Evolutionary conservation across 2,797 vertebrate genomes (phyloP), one percentile per base, ranked within the genome.

Genomic region (Siniperca obscura): DNA sequence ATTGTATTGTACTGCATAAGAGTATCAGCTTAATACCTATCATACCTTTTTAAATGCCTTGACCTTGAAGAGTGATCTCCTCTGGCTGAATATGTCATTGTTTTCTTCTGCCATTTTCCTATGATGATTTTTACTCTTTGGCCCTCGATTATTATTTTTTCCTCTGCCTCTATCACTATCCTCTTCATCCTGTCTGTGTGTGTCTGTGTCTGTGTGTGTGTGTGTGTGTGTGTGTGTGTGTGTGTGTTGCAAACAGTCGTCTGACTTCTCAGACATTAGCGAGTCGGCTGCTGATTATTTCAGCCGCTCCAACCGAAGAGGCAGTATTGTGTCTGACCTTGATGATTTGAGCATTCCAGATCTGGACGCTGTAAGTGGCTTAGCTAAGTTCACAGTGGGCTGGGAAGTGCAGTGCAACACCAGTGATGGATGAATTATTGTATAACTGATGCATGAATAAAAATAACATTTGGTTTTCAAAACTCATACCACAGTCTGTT

Each of bases 251-350:
- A 66, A 78, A 61, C 95, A 98, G 97, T 96, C 92, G 1, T 97
- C 96, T 88, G 96, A 97, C 92, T 96, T 98, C 96, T 98, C 96
- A 78, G 95, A 96, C 92, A 95, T 95, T 89, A 98, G 96, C 78
- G 98, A 97, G 92, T 97, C 97, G 48, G 95, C 97, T 22, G 98
- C 98, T 70, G 98, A 99, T 93, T 99, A 98, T 97, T 99, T 99
- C 82, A 97, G 98, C 89, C 97, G 97, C 89, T 96, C 97, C 90
- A 98, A 94, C 94, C 97, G 95, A 90, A 96, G 97, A 90, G 98
- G 97, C 92, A 99, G 98, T 64, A 89, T 98, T 87, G 97, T 99
- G 91, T 99, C 98, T 5, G 96, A 99, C 93, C 92, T 97, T 68
- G 97, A 98, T 85, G 97, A 97, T 87, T 86, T 96, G 95, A 94